Evolutionary conservation across 1,140 invertebrate species (phyloP), one percentile per base, ranked within the genome.

Genomic region (Temnothorax curvispinosus): DNA sequence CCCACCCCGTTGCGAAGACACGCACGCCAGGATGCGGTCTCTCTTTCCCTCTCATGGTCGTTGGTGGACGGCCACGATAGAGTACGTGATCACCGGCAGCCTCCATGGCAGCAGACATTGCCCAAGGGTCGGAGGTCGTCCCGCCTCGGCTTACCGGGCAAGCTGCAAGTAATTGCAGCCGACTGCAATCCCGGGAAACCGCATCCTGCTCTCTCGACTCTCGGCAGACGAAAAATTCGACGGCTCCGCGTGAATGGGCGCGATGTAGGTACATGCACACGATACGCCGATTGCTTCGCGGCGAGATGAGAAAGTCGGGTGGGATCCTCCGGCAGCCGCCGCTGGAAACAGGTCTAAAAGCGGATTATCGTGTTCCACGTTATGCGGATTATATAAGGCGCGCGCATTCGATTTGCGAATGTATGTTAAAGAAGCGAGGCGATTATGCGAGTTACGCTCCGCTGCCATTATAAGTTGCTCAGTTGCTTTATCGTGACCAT

Each of bases 21-120:
- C 86, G 86, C 86, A 80, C 67, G 74, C 85, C 88, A 38, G 32
- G n/a, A 54, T 35, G n/a, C 15, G n/a, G n/a, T 54, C 18, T 54
- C 15, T 77, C 52, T 58, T 60, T 65, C 44, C 21, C 27, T 74
- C 69, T 27, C 80, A 72, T 64, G 89, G 67, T 81, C 74, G 84
- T 87, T 89, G 75, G 88, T 88, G 88, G 78, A 88, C 88, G 90
- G 91, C 78, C 78, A 91, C 92, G 91, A 90, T 92, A 93, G 88
- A 92, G 88, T 93, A 93, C 92, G 91, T 93, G 94, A 94, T 94
- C 94, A 94, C 93, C 90, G 88, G 89, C 93, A 93, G 93, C 92
- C 90, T 92, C 93, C 85, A 90, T 90, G 84, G 92, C 92, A 90
- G 93, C 91, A 91, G 90, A 91, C 90, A 90, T 89, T 81, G 89